phyloP scores from a whole-genome alignment of 2,888 invertebrate species.

The Stenichneumon culpator region DNA sequence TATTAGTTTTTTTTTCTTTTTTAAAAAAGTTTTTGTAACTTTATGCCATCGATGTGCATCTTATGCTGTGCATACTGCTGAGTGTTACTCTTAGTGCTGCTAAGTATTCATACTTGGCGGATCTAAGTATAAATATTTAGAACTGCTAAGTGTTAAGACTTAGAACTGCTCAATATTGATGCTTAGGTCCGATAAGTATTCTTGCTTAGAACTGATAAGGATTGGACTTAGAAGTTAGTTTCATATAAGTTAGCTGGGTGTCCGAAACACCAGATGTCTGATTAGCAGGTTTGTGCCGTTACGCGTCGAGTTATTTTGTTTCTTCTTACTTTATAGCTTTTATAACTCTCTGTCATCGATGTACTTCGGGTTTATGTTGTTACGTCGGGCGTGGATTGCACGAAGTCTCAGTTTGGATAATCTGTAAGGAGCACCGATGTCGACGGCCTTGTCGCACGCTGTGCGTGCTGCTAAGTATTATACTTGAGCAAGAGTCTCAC shows the following conservation, averaged over 20 bases:
- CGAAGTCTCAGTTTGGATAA: constrained; percentile 55
- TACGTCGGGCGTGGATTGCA: constrained; percentile 49
- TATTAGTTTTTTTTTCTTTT: background rate
- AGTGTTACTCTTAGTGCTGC: too few species aligned
- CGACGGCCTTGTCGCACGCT: constrained; percentile 69
- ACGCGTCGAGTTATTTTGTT: background rate
- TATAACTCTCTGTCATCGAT: constrained; percentile 18
- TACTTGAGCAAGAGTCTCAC: constrained; percentile 72
- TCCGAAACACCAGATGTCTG: background rate
- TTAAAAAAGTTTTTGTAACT: background rate
- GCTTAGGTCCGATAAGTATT: too few species aligned
- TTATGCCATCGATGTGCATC: too few species aligned
- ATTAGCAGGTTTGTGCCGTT: background rate
- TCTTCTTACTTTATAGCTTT: constrained; percentile 1
- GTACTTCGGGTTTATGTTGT: constrained; percentile 12
- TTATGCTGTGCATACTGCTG: too few species aligned
- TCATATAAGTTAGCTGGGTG: background rate
- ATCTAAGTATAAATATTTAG: too few species aligned
- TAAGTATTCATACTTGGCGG: too few species aligned
- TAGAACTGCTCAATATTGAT: background rate
- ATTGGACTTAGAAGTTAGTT: background rate
- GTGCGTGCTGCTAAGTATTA: constrained; percentile 73
- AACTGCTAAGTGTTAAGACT: too few species aligned
- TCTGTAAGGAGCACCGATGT: constrained; percentile 66
- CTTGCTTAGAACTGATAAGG: background rate